Evolutionary conservation across 2,888 invertebrate genomes (phyloP), one percentile per base, ranked within the genome.

Genomic region (Micropterix aruncella): DNA sequence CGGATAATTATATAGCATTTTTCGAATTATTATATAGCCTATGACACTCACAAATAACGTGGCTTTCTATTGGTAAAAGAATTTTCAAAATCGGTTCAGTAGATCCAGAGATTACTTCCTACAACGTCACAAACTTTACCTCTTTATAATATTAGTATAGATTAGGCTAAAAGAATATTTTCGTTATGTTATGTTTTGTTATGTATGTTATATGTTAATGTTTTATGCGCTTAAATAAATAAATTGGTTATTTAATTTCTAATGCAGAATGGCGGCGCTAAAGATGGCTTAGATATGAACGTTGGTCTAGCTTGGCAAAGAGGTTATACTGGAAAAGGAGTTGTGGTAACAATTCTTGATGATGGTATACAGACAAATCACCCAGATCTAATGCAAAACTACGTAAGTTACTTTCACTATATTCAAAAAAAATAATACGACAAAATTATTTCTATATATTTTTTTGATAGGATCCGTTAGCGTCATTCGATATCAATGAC

Each of bases 331-430:
- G 96, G 96, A 42, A 91, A 92, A 64, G 90, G 92, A 47, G 89
- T 96, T 27, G 94, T 96, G 38, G 88, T 97, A 48, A 94, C 95
- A 46, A 96, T 97, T 58, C 71, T 97, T 47, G 96, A 97, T 64
- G 96, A 97, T 63, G 96, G 96, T 47, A 93, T 96, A 54, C 95
- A 96, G 67, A 86, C 87, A 47, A 89, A 91, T 67, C 94, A 95
- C 70, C 93, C 93, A 9, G 95, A 95, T 66, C 72, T 95, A 53
- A 79, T 83, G 44, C 81, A 85, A 57, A 95, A 95, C 66, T 95
- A 94, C 68, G 90, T 90, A 74, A 83, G 80, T 75, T 50, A 43
- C 49, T 44, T 36, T 19, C 36, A 7, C 27, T 27, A 27, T 27
- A 27, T 27, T 7, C 12, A 27, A 27, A 27, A 27, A 27, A 27